These are phyloP conservation scores for Borostomias antarcticus DNA, from an alignment of 2,797 vertebrate genomes.

Conservation along the genomic window DNA sequence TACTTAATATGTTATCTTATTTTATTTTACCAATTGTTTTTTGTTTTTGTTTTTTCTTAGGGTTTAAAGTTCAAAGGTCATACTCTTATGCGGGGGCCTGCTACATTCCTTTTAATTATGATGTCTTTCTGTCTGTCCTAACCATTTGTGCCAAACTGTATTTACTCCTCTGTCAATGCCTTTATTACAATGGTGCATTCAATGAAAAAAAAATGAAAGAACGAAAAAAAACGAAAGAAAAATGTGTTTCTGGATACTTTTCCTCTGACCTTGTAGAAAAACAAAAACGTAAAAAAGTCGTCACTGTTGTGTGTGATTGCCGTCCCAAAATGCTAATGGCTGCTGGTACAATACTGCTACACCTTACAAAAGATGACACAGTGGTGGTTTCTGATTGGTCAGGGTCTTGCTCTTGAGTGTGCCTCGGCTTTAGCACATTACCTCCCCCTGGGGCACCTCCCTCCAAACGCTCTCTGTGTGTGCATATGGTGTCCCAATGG, in stretches of 20 bases:
- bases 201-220: constrained; percentile 57
- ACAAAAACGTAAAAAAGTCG: constrained; percentile 46
- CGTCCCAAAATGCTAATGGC: constrained; percentile 60
- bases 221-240: constrained; percentile 32
- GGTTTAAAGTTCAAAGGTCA: constrained; percentile 80
- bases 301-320: constrained; percentile 60
- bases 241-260: constrained; percentile 67
- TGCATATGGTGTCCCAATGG: constrained; percentile 15
- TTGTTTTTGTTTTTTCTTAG: constrained; percentile 50
- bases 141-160: constrained; percentile 83
- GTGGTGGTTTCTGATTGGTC: constrained; percentile 54
- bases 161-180: constrained; percentile 77
- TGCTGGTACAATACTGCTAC: constrained; percentile 66
- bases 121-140: constrained; percentile 75
- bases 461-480: constrained; percentile 37
- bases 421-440: constrained; percentile 61
- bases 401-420: constrained; percentile 54
- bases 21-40: constrained; percentile 56
- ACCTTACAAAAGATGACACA: constrained; percentile 56
- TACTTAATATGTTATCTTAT: constrained; percentile 63
- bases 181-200: constrained; percentile 80
- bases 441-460: constrained; percentile 57
- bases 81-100: constrained; percentile 66
- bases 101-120: constrained; percentile 75
- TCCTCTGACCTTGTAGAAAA: constrained; percentile 58